Evolutionary conservation across 1,140 invertebrate species (phyloP).

Genomic region (Anoplolepis gracilipes): DNA sequence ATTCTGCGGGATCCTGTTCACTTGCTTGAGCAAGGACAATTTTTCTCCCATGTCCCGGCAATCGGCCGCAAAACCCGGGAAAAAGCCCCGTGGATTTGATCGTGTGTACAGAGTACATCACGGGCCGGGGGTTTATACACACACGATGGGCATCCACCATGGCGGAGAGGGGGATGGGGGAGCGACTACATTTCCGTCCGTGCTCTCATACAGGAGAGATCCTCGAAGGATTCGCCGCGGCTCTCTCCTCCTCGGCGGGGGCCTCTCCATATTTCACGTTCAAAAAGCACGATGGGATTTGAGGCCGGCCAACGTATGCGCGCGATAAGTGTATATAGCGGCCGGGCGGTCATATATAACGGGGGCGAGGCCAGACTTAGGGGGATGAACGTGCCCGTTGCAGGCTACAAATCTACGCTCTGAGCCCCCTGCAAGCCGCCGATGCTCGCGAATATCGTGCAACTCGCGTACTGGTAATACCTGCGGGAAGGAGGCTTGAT

Average conservation of each 20-base stretch:
- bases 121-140: not conserved
- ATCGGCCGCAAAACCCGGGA: constrained; percentile 28
- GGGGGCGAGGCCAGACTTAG: constrained; percentile 79
- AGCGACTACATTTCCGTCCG: constrained; percentile 59
- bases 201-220: constrained; percentile 47
- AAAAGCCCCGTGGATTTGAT: constrained; percentile 49
- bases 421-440: constrained; percentile 78
- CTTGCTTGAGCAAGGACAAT: constrained; percentile 3
- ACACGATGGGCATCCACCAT: constrained; percentile 35
- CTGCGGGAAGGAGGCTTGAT: constrained; percentile 54
- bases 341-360: constrained; percentile 79
- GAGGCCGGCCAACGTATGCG: constrained; percentile 79
- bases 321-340: constrained; percentile 80
- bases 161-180: not conserved
- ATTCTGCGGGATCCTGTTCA: not conserved
- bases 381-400: constrained; percentile 81
- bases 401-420: constrained; percentile 82
- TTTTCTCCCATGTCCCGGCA: constrained; percentile 36
- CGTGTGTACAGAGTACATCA: constrained; percentile 18
- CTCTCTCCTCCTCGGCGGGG: constrained; percentile 23
- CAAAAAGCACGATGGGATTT: constrained; percentile 81
- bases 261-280: constrained; percentile 74
- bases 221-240: constrained; percentile 55
- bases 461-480: constrained; percentile 65
- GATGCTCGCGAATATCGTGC: constrained; percentile 78